Evolutionary conservation across 2,888 invertebrate species (phyloP), one percentile per base, ranked within the genome.

Genomic region (Arge pagana): DNA sequence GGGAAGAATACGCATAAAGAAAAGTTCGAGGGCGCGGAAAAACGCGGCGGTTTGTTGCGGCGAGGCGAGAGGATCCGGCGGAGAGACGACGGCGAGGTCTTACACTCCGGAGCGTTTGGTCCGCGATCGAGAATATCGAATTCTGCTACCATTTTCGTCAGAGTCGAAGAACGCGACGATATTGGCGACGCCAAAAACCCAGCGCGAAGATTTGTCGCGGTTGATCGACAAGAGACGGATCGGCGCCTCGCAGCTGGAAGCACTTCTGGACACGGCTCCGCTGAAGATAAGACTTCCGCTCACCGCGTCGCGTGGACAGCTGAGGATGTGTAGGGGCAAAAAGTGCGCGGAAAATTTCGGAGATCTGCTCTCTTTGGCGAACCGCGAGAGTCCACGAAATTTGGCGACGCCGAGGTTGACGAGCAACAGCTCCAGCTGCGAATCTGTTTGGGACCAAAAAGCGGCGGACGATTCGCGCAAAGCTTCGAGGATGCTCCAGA

Each of bases 91-190:
- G 0, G 31, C 45, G 23, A 21, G 45, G 21, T 45, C 65, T 53
- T 73, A 74, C 48, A 74, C 71, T 0, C 74, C 74, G 7, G 74
- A 72, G 50, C 66, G 71, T 41, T 55, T 73, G 53, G 63, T 74
- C 26, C 64, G 67, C 52, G 61, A 58, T 39, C 66, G 68, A n/a
- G 65, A 70, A 26, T 74, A 71, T 41, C 61, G 67, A 36, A 73
- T 74, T 54, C 59, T 71, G 26, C 54, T 64, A 3, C 70, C 71
- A 3, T 65, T 68, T 7, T 61, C 65, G 5, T 62, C 56, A 15
- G 59, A 51, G 15, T 36, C 56, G 11, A 49, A 61, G 52, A 42
- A 11, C 7, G 13, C 26, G 13, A 19, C 50, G 15, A n/a, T 13
- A 10, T 33, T 35, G 23, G 7, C 23, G 1, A 28, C 40, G n/a